Conservation (phyloP, 2,797 vertebrate genomes). For the Hylomyscus alleni region DNA sequence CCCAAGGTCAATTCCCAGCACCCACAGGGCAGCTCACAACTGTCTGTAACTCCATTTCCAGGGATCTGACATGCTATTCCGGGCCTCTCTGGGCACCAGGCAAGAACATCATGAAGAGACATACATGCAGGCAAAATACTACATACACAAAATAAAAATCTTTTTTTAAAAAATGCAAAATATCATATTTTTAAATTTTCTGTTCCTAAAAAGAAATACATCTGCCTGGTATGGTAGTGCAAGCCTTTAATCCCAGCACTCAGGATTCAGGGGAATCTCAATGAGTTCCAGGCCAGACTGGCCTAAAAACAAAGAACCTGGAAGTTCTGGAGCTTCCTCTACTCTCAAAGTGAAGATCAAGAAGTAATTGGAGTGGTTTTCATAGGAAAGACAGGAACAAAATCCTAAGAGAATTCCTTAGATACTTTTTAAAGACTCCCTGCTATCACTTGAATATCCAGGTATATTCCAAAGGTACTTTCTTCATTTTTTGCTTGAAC, state of each 20-base stretch:
- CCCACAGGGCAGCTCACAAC: background rate
- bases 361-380: constrained; percentile 53
- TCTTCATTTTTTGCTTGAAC: constrained; percentile 68
- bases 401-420: constrained; percentile 58
- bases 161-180: background rate
- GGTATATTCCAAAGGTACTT: constrained; percentile 71
- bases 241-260: background rate
- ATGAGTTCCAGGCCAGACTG: background rate
- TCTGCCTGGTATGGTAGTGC: background rate
- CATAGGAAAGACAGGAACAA: constrained; percentile 53
- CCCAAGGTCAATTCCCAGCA: background rate
- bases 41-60: background rate
- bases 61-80: background rate
- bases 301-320: background rate
- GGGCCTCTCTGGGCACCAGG: background rate
- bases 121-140: background rate
- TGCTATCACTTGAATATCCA: constrained; percentile 66
- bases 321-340: constrained; percentile 4
- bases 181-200: constrained; percentile 17
- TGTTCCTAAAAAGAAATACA: no score
- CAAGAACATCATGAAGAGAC: background rate
- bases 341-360: background rate
- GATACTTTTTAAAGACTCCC: background rate
- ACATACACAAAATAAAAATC: background rate
- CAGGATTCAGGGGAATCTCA: no score